phyloP scores from a whole-genome alignment of 1,140 invertebrate species.

The Pachyrhynchus sulphureomaculatus region DNA sequence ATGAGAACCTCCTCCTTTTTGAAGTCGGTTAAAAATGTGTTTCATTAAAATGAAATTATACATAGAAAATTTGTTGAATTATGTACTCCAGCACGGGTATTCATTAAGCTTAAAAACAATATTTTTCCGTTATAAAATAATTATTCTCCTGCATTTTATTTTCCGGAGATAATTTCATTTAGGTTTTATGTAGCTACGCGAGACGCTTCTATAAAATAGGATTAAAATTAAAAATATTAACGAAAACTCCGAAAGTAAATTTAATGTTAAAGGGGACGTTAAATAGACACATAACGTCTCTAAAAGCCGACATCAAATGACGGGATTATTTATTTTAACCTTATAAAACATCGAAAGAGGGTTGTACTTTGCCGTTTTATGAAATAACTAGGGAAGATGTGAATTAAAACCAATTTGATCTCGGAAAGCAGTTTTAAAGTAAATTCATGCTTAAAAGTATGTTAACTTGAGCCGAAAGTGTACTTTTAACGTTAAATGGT shows the following conservation, averaged over 20 bases:
- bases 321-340: constrained; percentile 43
- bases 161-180: background rate
- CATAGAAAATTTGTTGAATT: too few species aligned
- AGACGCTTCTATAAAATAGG: constrained; percentile 3
- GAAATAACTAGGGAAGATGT: constrained; percentile 38
- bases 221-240: constrained; percentile 13
- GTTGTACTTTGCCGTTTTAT: constrained; percentile 38
- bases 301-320: constrained; percentile 39
- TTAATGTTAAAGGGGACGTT: constrained; percentile 29
- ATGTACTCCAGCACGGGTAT: too few species aligned
- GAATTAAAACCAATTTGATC: constrained; percentile 45
- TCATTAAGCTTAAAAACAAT: too few species aligned
- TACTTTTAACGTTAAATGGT: constrained; percentile 37
- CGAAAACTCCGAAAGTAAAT: constrained; percentile 18
- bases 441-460: constrained; percentile 27
- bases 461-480: constrained; percentile 41
- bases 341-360: constrained; percentile 39
- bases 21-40: too few species aligned
- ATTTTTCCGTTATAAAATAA: too few species aligned
- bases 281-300: constrained; percentile 30
- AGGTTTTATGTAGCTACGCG: constrained; percentile 2
- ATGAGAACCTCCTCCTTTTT: too few species aligned
- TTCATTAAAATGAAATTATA: too few species aligned
- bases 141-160: constrained; percentile 3
- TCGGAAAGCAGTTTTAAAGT: constrained; percentile 36